These are phyloP conservation scores for Megalurothrips usitatus DNA, from an alignment of 2,888 invertebrate genomes.

Conservation along the genomic window DNA sequence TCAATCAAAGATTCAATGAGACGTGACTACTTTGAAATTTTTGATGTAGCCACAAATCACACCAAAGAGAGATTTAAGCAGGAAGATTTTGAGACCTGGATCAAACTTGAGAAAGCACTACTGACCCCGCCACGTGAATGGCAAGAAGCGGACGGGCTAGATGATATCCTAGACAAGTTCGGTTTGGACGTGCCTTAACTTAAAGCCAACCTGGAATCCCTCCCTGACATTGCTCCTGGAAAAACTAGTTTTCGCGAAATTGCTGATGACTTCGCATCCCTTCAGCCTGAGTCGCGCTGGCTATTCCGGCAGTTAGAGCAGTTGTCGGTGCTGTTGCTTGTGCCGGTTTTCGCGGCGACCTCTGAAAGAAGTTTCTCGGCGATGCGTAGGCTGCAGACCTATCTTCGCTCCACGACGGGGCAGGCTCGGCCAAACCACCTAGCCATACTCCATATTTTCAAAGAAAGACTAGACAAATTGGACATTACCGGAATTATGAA, in stretches of 20 bases:
- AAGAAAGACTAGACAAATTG: not conserved
- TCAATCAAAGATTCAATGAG: not conserved
- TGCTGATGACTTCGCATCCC: constrained; percentile 22
- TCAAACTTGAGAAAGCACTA: not conserved
- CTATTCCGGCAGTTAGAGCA: constrained; percentile 34
- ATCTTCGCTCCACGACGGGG: constrained; percentile 34
- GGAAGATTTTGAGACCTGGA: not conserved
- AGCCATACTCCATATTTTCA: not conserved
- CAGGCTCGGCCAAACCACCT: constrained; percentile 32
- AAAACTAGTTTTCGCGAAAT: constrained; percentile 18
- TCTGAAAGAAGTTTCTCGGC: constrained; percentile 36
- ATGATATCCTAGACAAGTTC: not conserved
- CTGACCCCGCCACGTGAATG: not conserved
- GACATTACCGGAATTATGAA: not conserved
- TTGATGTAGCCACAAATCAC: not conserved
- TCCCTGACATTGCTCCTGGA: constrained; percentile 11
- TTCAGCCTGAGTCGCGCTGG: constrained; percentile 27
- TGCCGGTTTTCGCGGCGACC: constrained; percentile 36
- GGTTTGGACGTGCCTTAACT: constrained; percentile 23
- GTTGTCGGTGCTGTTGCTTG: constrained; percentile 36
- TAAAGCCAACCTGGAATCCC: constrained; percentile 31
- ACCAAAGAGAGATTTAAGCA: not conserved
- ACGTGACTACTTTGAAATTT: not conserved
- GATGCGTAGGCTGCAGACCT: constrained; percentile 34
- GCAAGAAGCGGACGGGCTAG: not conserved